These are phyloP conservation scores for Stratiomys singularior DNA, from an alignment of 2,888 invertebrate species.

Conservation along the genomic window DNA sequence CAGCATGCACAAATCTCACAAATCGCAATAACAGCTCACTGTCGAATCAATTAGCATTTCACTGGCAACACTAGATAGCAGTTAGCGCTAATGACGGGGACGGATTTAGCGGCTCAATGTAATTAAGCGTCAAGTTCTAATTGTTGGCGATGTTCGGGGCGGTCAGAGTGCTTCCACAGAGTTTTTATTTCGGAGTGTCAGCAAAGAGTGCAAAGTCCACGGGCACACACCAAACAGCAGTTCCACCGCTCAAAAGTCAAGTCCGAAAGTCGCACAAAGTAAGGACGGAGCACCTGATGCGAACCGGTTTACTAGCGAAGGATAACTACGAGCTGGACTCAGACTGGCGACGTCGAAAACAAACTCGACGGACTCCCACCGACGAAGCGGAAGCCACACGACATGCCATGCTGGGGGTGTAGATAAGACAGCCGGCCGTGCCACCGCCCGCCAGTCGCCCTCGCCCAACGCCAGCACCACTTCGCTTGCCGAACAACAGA, in stretches of 20 bases:
- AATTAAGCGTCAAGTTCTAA: slow-evolving; percentile 31
- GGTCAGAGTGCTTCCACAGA: not conserved
- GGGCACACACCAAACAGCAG: not conserved
- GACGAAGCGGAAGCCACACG: slow-evolving; percentile 30
- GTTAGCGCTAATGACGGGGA: no score
- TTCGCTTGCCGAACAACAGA: not conserved
- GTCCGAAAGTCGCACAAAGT: not conserved
- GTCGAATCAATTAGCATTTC: not conserved
- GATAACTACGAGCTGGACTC: slow-evolving; percentile 46
- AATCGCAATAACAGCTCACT: not conserved
- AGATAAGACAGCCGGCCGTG: slow-evolving; percentile 7
- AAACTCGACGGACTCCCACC: slow-evolving; percentile 29
- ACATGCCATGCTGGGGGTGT: slow-evolving; percentile 32
- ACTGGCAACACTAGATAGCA: slow-evolving; percentile 18
- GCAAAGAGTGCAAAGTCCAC: not conserved
- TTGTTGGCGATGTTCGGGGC: not conserved
- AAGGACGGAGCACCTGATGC: slow-evolving; percentile 46
- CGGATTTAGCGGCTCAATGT: not conserved
- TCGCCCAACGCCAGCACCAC: not conserved
- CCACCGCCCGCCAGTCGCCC: not conserved
- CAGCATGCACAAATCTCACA: slow-evolving; percentile 7
- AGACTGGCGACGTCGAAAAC: slow-evolving; percentile 33
- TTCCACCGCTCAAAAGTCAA: not conserved
- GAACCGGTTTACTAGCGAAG: slow-evolving; percentile 51
- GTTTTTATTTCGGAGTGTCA: not conserved